Base-by-base conservation (phyloP, 2,113 vertebrate species). In the Limnothrissa miodon region DNA sequence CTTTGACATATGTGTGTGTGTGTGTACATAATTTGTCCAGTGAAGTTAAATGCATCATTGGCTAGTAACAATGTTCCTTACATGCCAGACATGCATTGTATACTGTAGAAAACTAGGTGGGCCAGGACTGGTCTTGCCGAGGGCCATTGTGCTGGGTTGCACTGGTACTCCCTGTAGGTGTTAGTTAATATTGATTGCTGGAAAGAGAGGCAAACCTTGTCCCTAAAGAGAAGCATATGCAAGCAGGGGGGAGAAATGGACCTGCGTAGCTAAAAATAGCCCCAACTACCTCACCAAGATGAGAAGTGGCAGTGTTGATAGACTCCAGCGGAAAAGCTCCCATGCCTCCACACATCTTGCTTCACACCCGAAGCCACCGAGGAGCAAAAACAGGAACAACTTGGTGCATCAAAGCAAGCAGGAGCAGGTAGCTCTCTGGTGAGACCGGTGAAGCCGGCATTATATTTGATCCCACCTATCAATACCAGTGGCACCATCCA, bases 31-130 rank as follows among this genome's bases (percentile, higher is more conserved):
- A 23, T 23, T 56, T 23, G 4, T 36, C 29, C 66, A 23, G 51
- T 36, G 29, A 33, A 36, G 66, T 11, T 36, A 33, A 74, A 36
- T 74, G 66, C 33, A 74, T 74, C n/a, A 62, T 62, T 91, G 90
- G 90, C 88, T 92, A 89, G 88, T 90, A 90, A 90, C 91, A 89
- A 92, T 91, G 93, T 92, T 90, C 90, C 93, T 93, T 92, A 92
- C 90, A 87, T 92, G 90, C 90, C 89, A 91, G 90, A 86, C 86
- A 86, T 88, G 86, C 90, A 91, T 93, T 93, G 93, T 93, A 92
- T 93, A 91, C n/a, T n/a, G n/a, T 94, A 93, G 91, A 87, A 84
- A 36, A 88, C 89, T 85, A 84, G 88, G 91, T 93, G 90, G 92
- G 92, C 90, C 88, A 89, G 87, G 91, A 90, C 88, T 81, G 82